Evolutionary conservation across 2,888 invertebrate genomes (phyloP).

Genomic region (Metalampra italica): DNA sequence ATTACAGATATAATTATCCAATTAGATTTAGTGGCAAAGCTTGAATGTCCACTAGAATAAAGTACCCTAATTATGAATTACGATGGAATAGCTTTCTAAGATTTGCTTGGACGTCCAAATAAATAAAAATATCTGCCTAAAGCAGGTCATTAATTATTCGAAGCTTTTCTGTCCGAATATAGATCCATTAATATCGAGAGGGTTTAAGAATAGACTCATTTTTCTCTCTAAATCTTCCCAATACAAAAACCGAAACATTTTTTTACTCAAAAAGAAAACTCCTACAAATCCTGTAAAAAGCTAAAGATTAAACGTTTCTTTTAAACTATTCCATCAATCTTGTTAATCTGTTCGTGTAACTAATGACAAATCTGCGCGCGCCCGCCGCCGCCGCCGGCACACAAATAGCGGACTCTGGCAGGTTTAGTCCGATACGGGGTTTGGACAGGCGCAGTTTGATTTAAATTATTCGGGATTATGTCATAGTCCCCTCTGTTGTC

Average conservation of each 20-base stretch:
- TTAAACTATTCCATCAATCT: slow-evolving; percentile 42
- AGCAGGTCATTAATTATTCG: not conserved
- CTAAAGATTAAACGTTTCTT: slow-evolving; percentile 42
- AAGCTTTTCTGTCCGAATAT: too few species aligned
- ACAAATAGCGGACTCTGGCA: slow-evolving; percentile 21
- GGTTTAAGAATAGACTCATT: too few species aligned
- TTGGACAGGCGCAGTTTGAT: slow-evolving; percentile 22
- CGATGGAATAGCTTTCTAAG: too few species aligned
- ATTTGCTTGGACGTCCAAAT: too few species aligned
- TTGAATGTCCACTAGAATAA: too few species aligned
- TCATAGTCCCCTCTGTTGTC: slow-evolving; percentile 3
- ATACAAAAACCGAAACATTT: slow-evolving; percentile 1
- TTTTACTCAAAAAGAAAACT: not conserved
- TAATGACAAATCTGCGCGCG: slow-evolving; percentile 22
- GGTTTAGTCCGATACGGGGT: slow-evolving; percentile 9
- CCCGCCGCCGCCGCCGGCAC: not conserved
- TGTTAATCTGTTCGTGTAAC: slow-evolving; percentile 33
- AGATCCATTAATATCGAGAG: not conserved
- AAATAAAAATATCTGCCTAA: not conserved
- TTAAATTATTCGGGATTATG: slow-evolving; percentile 28
- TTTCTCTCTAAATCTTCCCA: not conserved
- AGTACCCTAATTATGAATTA: too few species aligned
- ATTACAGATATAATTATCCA: too few species aligned
- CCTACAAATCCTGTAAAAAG: slow-evolving; percentile 19
- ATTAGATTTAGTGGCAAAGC: too few species aligned